A percentile compares a stretch with the other conserved stretches of the same genome.
Conservation (phyloP, 2,888 invertebrate species). For the Amphiduros pacificus region DNA sequence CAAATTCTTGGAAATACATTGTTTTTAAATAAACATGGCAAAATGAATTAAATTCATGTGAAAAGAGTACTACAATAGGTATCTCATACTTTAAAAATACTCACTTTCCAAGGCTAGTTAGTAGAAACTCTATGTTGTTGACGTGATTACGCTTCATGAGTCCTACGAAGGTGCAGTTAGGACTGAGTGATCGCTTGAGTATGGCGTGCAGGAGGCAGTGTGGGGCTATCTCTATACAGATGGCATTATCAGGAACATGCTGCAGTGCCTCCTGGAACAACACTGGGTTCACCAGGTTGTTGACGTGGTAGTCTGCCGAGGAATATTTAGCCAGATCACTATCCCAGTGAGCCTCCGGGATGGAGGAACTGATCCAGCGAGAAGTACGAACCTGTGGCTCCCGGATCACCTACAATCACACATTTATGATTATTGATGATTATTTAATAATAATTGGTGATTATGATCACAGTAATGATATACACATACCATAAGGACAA, state of each 20-base stretch:
- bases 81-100: no score
- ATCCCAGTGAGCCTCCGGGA: constrained; percentile 83
- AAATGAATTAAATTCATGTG: no score
- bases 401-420: constrained; percentile 70
- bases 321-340: constrained; percentile 77
- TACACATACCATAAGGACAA: no score
- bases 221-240: constrained; percentile 90
- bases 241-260: constrained; percentile 83
- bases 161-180: constrained; percentile 77
- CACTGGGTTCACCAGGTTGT: constrained; percentile 91
- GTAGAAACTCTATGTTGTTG: constrained; percentile 75
- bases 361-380: constrained; percentile 91
- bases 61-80: no score
- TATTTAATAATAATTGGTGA: no score
- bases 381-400: constrained; percentile 76
- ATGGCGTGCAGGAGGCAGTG: constrained; percentile 93
- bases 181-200: constrained; percentile 78
- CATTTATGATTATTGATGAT: not conserved
- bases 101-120: constrained; percentile 80
- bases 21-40: no score
- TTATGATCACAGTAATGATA: no score
- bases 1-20: no score
- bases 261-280: constrained; percentile 86
- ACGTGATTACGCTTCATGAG: constrained; percentile 81
- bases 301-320: constrained; percentile 92